These are phyloP conservation scores for Clusia tigrina DNA, from an alignment of 2,888 invertebrate genomes.

Conservation along the genomic window DNA sequence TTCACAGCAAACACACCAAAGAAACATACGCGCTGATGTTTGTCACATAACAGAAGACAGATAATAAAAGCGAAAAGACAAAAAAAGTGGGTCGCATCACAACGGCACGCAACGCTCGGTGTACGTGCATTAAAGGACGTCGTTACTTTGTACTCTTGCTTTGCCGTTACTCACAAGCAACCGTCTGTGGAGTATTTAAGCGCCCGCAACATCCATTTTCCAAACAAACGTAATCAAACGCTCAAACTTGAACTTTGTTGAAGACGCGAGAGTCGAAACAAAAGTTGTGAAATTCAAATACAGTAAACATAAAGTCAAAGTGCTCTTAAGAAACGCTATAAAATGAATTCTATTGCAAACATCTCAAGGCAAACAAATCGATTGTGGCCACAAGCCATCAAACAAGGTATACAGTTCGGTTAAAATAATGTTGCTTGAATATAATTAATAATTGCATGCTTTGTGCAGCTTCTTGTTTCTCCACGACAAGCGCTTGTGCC, in stretches of 20 bases:
- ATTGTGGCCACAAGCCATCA: slow-evolving; percentile 46
- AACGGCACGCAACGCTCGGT: background rate
- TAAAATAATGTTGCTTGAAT: background rate
- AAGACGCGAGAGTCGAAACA: slow-evolving; percentile 33
- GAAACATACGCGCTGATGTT: no score
- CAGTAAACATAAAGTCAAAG: slow-evolving; percentile 21
- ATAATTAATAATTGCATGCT: no score
- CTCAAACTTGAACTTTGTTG: slow-evolving; percentile 15
- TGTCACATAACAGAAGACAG: no score
- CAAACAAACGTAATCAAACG: background rate
- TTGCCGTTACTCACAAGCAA: background rate
- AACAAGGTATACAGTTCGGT: slow-evolving; percentile 42
- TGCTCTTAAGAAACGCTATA: slow-evolving; percentile 27
- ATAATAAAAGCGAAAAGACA: background rate
- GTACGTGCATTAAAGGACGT: slow-evolving; percentile 12
- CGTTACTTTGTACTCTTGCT: background rate
- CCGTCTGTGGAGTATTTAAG: slow-evolving; percentile 3
- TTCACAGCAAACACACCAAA: no score
- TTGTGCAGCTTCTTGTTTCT: slow-evolving; percentile 45
- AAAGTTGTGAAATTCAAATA: slow-evolving; percentile 21
- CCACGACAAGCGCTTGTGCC: slow-evolving; percentile 39
- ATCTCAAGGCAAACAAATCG: slow-evolving; percentile 43
- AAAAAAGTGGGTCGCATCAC: background rate
- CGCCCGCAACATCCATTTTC: background rate
- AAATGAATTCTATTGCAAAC: slow-evolving; percentile 49